Percentiles rank a stretch among this genome's conserved stretches.
Conservation (phyloP, 2,888 invertebrate species). For the Onchidella celtica region DNA sequence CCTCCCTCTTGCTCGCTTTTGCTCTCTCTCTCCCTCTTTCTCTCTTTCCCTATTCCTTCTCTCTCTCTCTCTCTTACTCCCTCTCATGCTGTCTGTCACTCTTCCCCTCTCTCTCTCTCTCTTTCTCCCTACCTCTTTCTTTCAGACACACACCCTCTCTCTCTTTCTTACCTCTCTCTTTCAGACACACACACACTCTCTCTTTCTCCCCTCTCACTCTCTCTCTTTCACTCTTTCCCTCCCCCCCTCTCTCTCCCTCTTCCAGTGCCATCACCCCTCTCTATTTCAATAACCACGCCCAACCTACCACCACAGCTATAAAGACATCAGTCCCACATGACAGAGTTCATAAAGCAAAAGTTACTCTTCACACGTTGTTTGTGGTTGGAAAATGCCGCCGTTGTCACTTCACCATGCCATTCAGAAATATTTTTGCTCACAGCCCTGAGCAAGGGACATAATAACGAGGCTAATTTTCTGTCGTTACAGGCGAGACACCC, state of each 20-base stretch:
- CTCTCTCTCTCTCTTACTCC: neutral
- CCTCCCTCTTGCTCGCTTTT: neutral
- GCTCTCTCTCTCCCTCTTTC: neutral
- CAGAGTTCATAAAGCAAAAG: too few species aligned
- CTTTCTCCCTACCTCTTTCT: neutral
- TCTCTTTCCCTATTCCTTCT: neutral
- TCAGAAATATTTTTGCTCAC: neutral
- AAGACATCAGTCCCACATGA: neutral
- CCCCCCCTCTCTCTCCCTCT: constrained; percentile 9
- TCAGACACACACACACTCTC: neutral
- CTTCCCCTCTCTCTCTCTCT: neutral
- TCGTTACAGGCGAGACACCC: neutral
- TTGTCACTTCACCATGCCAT: too few species aligned
- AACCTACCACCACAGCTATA: neutral
- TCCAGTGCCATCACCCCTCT: neutral
- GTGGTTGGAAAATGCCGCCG: too few species aligned
- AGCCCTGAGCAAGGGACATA: neutral
- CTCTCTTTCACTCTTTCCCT: constrained; percentile 26
- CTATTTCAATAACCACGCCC: neutral
- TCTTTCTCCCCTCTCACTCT: neutral
- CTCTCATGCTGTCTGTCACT: neutral
- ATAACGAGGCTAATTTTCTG: neutral
- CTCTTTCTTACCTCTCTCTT: neutral
- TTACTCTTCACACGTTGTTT: too few species aligned
- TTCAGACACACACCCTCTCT: neutral